These are phyloP conservation scores for Drosophila eugracilis DNA, from an alignment of 1,140 invertebrate species.

Conservation along the genomic window DNA sequence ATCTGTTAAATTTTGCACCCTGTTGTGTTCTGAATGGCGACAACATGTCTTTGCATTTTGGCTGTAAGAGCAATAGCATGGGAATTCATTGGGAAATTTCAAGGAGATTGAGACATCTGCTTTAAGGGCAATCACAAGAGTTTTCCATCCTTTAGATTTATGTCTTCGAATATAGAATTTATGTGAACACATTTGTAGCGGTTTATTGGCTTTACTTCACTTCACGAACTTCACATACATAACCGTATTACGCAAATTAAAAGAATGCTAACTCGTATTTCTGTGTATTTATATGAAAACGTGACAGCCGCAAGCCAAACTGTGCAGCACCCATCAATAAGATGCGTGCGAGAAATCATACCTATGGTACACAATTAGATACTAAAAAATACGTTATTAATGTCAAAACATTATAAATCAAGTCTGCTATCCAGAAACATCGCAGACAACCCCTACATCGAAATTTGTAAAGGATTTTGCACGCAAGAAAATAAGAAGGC, in stretches of 20 bases:
- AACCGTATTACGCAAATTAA: too few relatives aligned
- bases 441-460: conserved; percentile 33
- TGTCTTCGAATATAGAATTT: not conserved
- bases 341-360: conserved; percentile 52
- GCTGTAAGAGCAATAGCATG: conserved; percentile 26
- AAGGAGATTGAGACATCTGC: conserved; percentile 24
- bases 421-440: conserved; percentile 30
- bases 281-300: too few relatives aligned
- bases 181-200: too few relatives aligned
- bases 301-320: conserved; percentile 70
- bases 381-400: conserved; percentile 61
- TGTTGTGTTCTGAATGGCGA: conserved; percentile 25
- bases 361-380: conserved; percentile 54
- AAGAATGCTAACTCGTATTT: not conserved
- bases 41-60: conserved; percentile 43
- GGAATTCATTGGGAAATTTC: conserved; percentile 55
- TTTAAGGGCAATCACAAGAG: not conserved
- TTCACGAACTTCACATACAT: too few relatives aligned
- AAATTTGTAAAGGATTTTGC: conserved; percentile 28
- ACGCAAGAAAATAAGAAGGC: conserved; percentile 45
- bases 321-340: conserved; percentile 33
- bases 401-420: conserved; percentile 53
- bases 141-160: not conserved
- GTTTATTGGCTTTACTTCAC: too few relatives aligned
- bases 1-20: conserved; percentile 40